Percentiles rank a stretch among this genome's conserved stretches.
Evolutionary conservation across 2,888 invertebrate genomes (phyloP).

Genomic region (Melanargia galathea): DNA sequence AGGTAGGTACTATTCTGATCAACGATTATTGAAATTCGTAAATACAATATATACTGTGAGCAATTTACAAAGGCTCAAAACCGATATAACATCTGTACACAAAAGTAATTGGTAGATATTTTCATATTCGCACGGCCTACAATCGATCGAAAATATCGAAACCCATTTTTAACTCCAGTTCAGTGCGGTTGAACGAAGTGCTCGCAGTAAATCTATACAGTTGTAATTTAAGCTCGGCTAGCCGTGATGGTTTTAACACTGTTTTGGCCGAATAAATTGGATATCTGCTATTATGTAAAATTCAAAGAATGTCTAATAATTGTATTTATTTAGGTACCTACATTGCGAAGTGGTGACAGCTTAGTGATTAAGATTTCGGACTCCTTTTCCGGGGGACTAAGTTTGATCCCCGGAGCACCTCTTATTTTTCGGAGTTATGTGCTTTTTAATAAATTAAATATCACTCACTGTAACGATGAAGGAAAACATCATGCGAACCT

Average conservation of each 20-base stretch:
- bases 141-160: conserved; percentile 16
- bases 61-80: conserved; percentile 1
- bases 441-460: too few species aligned
- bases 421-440: too few species aligned
- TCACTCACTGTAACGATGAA: too few species aligned
- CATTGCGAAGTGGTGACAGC: too few species aligned
- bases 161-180: conserved; percentile 20
- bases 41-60: neutral
- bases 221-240: conserved; percentile 6
- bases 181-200: conserved; percentile 5
- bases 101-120: conserved; percentile 11
- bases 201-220: conserved; percentile 7
- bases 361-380: too few species aligned
- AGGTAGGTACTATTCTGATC: too few species aligned
- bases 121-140: conserved; percentile 9
- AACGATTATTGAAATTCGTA: too few species aligned
- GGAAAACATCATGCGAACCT: too few species aligned
- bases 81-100: neutral
- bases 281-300: neutral
- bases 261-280: neutral
- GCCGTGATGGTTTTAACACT: conserved; percentile 10
- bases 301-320: too few species aligned
- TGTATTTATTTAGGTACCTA: too few species aligned
- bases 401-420: too few species aligned
- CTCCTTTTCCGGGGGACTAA: too few species aligned